Base-by-base conservation (phyloP, 2,797 vertebrate genomes). In the Crocidura indochinensis region DNA sequence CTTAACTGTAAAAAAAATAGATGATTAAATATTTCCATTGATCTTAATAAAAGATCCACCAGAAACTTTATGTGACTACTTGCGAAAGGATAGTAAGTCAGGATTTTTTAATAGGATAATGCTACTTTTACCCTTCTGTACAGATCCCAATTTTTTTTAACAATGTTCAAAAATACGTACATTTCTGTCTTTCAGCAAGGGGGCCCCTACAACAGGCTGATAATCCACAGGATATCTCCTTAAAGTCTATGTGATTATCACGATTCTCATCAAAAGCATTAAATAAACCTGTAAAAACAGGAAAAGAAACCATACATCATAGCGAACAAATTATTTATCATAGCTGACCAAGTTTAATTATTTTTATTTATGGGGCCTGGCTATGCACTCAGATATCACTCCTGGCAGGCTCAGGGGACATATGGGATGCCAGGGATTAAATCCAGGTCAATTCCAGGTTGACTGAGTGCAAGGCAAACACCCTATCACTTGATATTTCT, bases 241-340 rank as follows among this genome's bases (percentile, higher is more conserved):
- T 99, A 97, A 99, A 99, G 98, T 99, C 99, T 95, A 99, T 99
- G 98, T 99, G 99, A 99, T 99, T 99, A 98, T 99, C 99, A 97
- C 99, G 98, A 97, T 99, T 99, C 98, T 99, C 99, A 98, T 99
- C 99, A 96, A 99, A 99, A 96, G 99, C 99, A 91, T 99, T 99
- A 98, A 99, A 99, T 95, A 99, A 98, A 95, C 99, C 99, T 99
- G 96, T 47, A 98, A 97, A 96, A 56, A 67, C 96, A 83, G 94
- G 96, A 94, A 96, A 19, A 95, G 73, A 94, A 77, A 96, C 44
- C 77, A 90, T 75, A 95, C 82, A 44, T 60, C 46, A 75, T 2
- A 85, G 78, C 17, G 15, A 56, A 87, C 46, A 93, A 38, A 38
- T 38, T 38, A 38, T 38, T 38, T 38, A 38, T 5, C 38, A 38